Evolutionary conservation across 2,113 vertebrate genomes (phyloP), one percentile per base, ranked within the genome.

Genomic region (Chamaetylas fuelleborni): DNA sequence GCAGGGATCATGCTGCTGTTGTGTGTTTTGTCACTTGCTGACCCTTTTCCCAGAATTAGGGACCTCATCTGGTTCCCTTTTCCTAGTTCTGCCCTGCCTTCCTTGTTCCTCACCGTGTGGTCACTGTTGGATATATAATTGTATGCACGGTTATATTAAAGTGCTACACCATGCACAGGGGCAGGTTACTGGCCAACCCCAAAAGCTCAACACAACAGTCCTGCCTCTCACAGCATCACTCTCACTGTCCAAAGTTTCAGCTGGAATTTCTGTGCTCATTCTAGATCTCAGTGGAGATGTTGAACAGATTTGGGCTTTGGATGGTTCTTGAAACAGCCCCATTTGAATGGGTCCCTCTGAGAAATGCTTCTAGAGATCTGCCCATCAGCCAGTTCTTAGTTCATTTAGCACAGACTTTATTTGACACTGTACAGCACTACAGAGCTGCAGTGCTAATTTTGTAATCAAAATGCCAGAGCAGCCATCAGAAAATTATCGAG

Each of bases 401-500:
- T 84, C 80, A 64, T 84, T 92, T 67, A 74, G 53, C 56, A 42
- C 4, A 0, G 40, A 8, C 40, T 81, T 86, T 66, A 81, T n/a
- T 71, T 76, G 92, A 20, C 69, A 57, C 9, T 51, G 18, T n/a
- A 20, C 23, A 57, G 57, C 70, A 12, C 65, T 79, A 7, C 18
- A 47, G 62, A 69, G 60, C 88, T 86, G 50, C 86, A 74, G 64
- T 77, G 86, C 83, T 96, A 90, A 90, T 97, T 95, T 94, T 86
- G 50, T 88, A 84, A 94, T 93, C 83, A 93, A 92, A 90, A 91
- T 84, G 81, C 86, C 80, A 56, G 89, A 91, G 86, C 95, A 92
- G 40, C 80, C 91, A 84, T 86, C 94, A 94, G 82, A 92, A 95
- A 90, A 88, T 94, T 83, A 81, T 74, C 15, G 9, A 47, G 67